These are phyloP conservation scores for Gadus chalcogrammus DNA, from an alignment of 2,113 vertebrate species.

Conservation along the genomic window DNA sequence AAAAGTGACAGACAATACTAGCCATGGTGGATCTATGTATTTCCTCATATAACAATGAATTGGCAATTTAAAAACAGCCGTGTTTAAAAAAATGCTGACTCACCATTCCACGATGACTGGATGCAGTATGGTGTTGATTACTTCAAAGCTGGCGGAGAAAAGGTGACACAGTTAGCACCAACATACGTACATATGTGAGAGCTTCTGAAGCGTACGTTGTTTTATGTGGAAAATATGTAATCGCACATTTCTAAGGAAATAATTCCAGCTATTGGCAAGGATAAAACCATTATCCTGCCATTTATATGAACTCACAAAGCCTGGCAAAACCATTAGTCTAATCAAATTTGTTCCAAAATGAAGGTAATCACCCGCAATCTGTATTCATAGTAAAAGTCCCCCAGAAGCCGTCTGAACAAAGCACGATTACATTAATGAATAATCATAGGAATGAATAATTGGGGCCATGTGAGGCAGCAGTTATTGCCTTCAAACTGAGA, in stretches of 20 bases:
- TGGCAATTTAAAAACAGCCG: background rate
- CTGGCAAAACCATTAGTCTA: conserved; percentile 6
- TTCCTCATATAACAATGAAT: too few relatives aligned
- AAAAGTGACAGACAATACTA: too few relatives aligned
- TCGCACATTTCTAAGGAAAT: too few relatives aligned
- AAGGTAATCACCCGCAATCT: conserved; percentile 29
- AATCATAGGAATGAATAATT: conserved; percentile 40
- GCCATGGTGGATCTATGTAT: too few relatives aligned
- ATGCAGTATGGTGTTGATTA: conserved; percentile 85
- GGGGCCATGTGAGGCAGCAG: background rate
- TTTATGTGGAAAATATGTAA: too few relatives aligned
- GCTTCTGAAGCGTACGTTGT: too few relatives aligned
- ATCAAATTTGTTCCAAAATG: conserved; percentile 27
- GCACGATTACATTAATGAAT: conserved; percentile 38
- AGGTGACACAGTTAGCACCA: background rate
- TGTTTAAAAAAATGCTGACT: conserved; percentile 48
- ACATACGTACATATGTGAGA: too few relatives aligned
- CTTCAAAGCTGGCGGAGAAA: conserved; percentile 74
- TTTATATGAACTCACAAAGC: conserved; percentile 27
- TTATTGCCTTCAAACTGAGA: too few relatives aligned
- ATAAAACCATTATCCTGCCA: conserved; percentile 8
- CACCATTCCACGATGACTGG: conserved; percentile 92
- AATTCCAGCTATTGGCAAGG: background rate
- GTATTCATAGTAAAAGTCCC: conserved; percentile 20
- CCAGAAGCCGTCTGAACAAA: conserved; percentile 30